These are phyloP conservation scores for Ctenomys sociabilis DNA, from an alignment of 2,113 vertebrate species.

Conservation along the genomic window DNA sequence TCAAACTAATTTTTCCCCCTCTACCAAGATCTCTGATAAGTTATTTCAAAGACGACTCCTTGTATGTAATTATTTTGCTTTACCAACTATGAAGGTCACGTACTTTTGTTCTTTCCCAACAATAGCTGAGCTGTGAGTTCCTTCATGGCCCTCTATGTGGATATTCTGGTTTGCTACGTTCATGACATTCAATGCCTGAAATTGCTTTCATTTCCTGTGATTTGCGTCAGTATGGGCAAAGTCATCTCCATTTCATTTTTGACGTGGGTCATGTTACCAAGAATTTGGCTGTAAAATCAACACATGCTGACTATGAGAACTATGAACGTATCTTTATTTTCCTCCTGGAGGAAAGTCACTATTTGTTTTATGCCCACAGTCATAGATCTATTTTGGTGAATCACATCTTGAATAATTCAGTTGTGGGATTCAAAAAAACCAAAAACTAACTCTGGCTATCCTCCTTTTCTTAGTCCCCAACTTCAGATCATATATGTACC, in stretches of 20 bases:
- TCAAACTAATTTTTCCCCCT: not conserved
- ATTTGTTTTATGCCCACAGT: constrained; percentile 43
- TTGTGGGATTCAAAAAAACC: not conserved
- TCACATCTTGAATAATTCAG: not conserved
- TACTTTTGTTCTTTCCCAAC: not conserved
- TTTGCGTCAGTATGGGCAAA: not conserved
- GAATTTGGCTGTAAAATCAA: not conserved
- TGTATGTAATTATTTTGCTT: constrained; percentile 19
- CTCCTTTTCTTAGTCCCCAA: not conserved
- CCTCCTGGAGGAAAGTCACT: constrained; percentile 51
- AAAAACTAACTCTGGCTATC: constrained; percentile 4
- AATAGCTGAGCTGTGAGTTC: not conserved
- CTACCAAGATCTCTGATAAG: not conserved
- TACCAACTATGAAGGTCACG: not conserved
- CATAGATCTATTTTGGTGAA: not conserved
- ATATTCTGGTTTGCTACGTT: constrained; percentile 14
- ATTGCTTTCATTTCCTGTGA: constrained; percentile 43
- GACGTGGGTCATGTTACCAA: not conserved
- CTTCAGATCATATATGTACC: not conserved
- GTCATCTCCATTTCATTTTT: not conserved
- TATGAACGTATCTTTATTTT: constrained; percentile 1
- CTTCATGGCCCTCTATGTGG: not conserved
- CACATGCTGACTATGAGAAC: not conserved
- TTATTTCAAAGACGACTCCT: constrained; percentile 41
- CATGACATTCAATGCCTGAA: not conserved